A percentile compares a stretch with the other conserved stretches of the same genome.
Evolutionary conservation across 2,888 invertebrate species (phyloP).

Genomic region (Drosophila formosana): DNA sequence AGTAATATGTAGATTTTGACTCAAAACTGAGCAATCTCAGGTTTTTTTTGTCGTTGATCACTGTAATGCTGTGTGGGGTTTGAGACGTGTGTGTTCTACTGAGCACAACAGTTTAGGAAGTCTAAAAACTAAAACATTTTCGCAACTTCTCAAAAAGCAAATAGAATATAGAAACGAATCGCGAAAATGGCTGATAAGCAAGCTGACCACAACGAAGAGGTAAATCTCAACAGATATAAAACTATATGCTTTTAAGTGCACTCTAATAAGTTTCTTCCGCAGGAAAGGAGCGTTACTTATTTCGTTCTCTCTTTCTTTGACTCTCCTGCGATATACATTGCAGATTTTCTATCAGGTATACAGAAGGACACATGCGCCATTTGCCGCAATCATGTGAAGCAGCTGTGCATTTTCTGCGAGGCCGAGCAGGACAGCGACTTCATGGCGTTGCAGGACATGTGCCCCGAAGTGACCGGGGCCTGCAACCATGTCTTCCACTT

Average conservation of each 20-base stretch:
- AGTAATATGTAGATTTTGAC: too few relatives aligned
- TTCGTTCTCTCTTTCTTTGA: neutral
- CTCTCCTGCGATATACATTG: too few relatives aligned
- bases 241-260: too few relatives aligned
- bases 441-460: neutral
- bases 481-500: constrained; percentile 29
- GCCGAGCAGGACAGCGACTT: neutral
- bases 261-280: neutral
- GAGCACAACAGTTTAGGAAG: neutral
- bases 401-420: constrained; percentile 27
- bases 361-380: constrained; percentile 29
- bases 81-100: neutral
- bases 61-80: too few relatives aligned
- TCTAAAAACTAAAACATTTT: neutral
- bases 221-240: neutral
- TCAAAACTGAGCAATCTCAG: neutral
- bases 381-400: constrained; percentile 20
- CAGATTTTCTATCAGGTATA: neutral
- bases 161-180: neutral
- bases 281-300: neutral
- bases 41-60: neutral
- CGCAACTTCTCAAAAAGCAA: neutral
- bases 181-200: neutral
- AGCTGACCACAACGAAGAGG: neutral
- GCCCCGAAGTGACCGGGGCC: constrained; percentile 4